Evolutionary conservation across 2,797 vertebrate genomes (phyloP).

Genomic region (Macrochelys suwanniensis): DNA sequence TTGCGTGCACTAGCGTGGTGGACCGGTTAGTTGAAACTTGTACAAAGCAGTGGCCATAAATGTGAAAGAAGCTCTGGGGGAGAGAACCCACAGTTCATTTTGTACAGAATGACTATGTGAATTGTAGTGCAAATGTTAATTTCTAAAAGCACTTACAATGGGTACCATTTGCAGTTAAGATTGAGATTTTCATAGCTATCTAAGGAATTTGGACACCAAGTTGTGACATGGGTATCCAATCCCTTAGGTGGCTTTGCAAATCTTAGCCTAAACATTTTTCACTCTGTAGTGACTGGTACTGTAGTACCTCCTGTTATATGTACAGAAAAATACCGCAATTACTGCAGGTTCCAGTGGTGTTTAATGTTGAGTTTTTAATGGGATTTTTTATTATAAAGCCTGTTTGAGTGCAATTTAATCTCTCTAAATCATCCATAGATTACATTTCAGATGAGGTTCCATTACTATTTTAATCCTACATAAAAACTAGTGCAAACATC

Average conservation of each 20-base stretch:
- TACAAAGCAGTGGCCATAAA: background rate
- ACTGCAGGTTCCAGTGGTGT: background rate
- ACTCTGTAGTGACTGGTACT: background rate
- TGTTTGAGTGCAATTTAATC: background rate
- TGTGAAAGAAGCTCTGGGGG: background rate
- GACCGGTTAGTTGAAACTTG: background rate
- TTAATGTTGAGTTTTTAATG: background rate
- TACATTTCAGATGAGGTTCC: background rate
- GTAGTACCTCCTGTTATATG: background rate
- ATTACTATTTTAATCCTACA: slow-evolving; percentile 43
- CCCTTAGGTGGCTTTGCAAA: background rate
- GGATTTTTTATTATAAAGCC: background rate
- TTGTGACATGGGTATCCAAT: background rate
- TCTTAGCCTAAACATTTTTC: background rate
- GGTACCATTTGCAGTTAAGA: rapidly evolving
- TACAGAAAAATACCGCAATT: background rate
- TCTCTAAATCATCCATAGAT: slow-evolving; percentile 37
- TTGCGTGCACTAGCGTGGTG: background rate
- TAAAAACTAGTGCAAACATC: slow-evolving; percentile 41
- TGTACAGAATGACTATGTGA: background rate
- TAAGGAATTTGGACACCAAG: rapidly evolving
- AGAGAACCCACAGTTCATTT: background rate
- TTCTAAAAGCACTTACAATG: background rate
- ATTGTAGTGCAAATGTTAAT: background rate
- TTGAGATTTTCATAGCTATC: background rate